phyloP scores from a whole-genome alignment of 2,888 invertebrate species.

The Torymus tubicola region DNA sequence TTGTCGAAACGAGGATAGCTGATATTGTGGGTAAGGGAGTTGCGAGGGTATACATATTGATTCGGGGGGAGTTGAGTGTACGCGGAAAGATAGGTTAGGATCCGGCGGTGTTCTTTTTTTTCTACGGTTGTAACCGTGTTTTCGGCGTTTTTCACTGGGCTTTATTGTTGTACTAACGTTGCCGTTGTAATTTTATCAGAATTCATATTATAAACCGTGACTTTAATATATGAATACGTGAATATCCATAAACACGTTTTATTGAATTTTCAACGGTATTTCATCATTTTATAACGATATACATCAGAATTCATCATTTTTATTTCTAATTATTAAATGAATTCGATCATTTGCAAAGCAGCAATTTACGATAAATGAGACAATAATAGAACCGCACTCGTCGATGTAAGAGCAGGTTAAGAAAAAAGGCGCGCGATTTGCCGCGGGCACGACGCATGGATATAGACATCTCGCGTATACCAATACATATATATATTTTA shows the following conservation, averaged over 20 bases:
- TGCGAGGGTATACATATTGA: constrained; percentile 21
- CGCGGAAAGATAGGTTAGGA: constrained; percentile 26
- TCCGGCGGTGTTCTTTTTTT: neutral
- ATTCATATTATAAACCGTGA: neutral
- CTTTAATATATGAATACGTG: too few relatives aligned
- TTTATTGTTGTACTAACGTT: neutral
- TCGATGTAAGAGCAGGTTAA: too few relatives aligned
- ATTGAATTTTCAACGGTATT: too few relatives aligned
- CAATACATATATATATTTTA: neutral
- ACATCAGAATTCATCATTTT: too few relatives aligned
- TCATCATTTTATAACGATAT: too few relatives aligned
- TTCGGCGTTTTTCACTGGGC: neutral
- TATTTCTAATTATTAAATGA: too few relatives aligned
- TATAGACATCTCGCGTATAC: neutral
- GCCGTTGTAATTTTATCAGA: neutral
- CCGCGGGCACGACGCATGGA: neutral
- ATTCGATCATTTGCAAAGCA: too few relatives aligned
- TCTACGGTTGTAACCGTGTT: neutral
- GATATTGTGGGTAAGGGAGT: too few relatives aligned
- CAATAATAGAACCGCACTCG: too few relatives aligned
- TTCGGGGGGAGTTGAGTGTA: neutral
- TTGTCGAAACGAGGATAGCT: too few relatives aligned
- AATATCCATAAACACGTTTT: too few relatives aligned
- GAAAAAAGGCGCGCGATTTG: constrained; percentile 30
- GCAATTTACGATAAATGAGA: too few relatives aligned